Base-by-base conservation (phyloP, 2,888 invertebrate species). In the Vesta saturnalis region DNA sequence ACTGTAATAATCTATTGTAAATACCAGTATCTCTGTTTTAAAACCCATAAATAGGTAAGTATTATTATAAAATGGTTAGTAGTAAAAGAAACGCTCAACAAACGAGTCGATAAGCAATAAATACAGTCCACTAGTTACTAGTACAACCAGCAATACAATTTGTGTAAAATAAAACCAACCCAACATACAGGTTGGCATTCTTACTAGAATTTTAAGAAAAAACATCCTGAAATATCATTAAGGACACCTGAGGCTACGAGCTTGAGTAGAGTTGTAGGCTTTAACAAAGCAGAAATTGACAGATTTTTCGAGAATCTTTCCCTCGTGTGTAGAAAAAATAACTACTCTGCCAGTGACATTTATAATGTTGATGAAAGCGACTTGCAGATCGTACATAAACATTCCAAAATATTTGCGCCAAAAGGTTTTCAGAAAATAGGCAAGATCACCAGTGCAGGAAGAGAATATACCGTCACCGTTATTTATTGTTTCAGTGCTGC, bases 361-460 rank as follows among this genome's bases (percentile, higher is more conserved):
- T 82, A 72, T 60, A 82, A 82, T 67, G 39, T 78, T 16, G 80
- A 82, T 73, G 80, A 83, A 73, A 80, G 78, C 22, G 80, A 76
- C 1, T 59, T 80, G 3, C 78, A 79, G 14, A 83, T 81, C 1
- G 81, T 83, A 0, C 79, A 80, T 35, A 74, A 73, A 52, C 78
- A 80, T 4, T 65, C 73, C 2, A 79, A 77, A 71, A 72, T 83
- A 49, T 59, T 83, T 57, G 79, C 80, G 1, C 49, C 64, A 35
- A 81, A 77, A 71, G 81, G 81, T 4, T 47, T 70, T 6, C 82
- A 81, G 55, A 81, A 82, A 70, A 77, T 83, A 21, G 80, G 78
- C 5, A 73, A 76, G 46, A 60, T 80, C n/a, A 81, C 81, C 39
- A 80, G 80, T 12, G 81, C 76, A 1, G 82, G 83, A 77, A 74